phyloP scores from a whole-genome alignment of 1,140 invertebrate genomes.

The Formica exsecta region DNA sequence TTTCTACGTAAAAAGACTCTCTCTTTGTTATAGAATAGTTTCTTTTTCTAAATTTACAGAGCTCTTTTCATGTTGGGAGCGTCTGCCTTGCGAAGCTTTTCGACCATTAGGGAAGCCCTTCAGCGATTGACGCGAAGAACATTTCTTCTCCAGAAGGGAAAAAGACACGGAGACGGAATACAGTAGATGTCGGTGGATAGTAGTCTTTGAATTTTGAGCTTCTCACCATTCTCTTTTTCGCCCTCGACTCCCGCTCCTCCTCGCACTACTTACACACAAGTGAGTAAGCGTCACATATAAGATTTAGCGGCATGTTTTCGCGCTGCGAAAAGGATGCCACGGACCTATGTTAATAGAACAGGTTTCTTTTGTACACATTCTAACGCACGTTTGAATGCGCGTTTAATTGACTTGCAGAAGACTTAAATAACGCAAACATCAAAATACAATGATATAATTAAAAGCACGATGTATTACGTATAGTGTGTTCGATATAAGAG shows the following conservation, averaged over 20 bases:
- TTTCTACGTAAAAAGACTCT: not conserved
- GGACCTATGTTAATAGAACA: conserved; percentile 16
- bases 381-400: not conserved
- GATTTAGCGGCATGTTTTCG: conserved; percentile 28
- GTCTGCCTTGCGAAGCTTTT: not conserved
- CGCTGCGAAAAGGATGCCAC: conserved; percentile 11
- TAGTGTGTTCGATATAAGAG: not conserved
- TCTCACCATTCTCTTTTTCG: not conserved
- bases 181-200: conserved; percentile 16
- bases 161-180: conserved; percentile 35
- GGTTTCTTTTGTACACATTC: not conserved
- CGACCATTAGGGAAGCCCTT: not conserved
- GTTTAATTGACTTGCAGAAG: conserved; percentile 7
- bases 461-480: not conserved
- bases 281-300: conserved; percentile 26
- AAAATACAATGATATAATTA: conserved; percentile 2
- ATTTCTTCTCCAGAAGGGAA: not conserved
- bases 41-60: conserved; percentile 20
- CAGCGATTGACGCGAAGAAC: conserved; percentile 19
- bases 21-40: conserved; percentile 19
- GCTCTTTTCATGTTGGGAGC: conserved; percentile 12
- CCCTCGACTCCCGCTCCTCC: not conserved
- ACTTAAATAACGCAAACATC: not conserved
- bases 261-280: conserved; percentile 9
- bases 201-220: conserved; percentile 55